Conservation (phyloP, 1,140 invertebrate species). For the Pararge aegeria region DNA sequence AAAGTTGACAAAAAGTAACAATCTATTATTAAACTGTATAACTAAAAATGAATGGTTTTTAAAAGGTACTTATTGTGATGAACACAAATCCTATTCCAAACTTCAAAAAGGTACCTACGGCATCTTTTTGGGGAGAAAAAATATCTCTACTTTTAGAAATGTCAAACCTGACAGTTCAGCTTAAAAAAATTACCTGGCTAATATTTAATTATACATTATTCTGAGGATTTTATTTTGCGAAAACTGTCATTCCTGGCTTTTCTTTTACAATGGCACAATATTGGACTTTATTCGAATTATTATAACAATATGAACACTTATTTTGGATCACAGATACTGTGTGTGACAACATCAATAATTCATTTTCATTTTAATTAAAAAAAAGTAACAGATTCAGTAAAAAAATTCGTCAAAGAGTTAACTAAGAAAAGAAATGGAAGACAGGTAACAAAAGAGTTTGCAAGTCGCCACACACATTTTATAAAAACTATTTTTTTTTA, state of each 20-base stretch:
- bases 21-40: too few relatives aligned
- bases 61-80: too few relatives aligned
- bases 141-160: too few relatives aligned
- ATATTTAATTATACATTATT: too few relatives aligned
- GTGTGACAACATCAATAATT: not conserved
- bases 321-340: not conserved
- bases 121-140: too few relatives aligned
- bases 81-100: too few relatives aligned
- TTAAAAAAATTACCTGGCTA: too few relatives aligned
- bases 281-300: not conserved
- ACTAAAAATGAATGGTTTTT: too few relatives aligned
- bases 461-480: constrained; percentile 9
- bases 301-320: not conserved
- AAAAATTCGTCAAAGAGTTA: not conserved
- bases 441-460: not conserved
- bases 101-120: too few relatives aligned
- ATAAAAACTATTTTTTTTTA: not conserved
- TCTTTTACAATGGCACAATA: not conserved
- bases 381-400: not conserved
- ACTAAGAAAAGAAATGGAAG: not conserved
- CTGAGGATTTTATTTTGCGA: too few relatives aligned
- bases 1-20: too few relatives aligned
- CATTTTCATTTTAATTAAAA: not conserved
- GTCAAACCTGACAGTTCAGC: too few relatives aligned
- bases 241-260: not conserved